Percentiles rank a stretch among this genome's conserved stretches.
Evolutionary conservation across 1,140 invertebrate species (phyloP).

Genomic region (Ostrea edulis): DNA sequence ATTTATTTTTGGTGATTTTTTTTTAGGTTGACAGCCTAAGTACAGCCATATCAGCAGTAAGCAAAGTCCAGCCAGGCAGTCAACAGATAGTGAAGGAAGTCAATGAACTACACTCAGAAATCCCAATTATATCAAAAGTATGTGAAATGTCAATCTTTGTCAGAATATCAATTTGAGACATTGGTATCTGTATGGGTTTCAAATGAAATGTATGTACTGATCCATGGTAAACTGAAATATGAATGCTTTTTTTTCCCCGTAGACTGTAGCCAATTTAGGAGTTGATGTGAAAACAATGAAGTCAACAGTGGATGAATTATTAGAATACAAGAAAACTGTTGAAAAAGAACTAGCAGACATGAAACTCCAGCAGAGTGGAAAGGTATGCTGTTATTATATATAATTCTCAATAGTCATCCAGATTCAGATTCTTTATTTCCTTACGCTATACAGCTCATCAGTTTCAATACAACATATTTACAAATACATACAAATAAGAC

Average conservation of each 20-base stretch:
- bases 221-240: neutral
- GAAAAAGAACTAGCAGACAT: conserved; percentile 34
- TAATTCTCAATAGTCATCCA: no score
- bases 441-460: no score
- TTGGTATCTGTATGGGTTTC: neutral
- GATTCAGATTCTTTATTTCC: no score
- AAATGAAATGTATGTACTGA: neutral
- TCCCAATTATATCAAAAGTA: neutral
- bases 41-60: neutral
- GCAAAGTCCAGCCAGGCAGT: neutral
- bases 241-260: neutral
- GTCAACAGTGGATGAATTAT: conserved; percentile 16
- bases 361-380: neutral
- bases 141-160: neutral
- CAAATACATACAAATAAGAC: no score
- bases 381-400: neutral
- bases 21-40: neutral
- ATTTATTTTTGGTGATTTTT: no score
- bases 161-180: neutral
- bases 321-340: conserved; percentile 23
- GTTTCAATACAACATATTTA: no score
- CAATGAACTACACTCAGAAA: neutral
- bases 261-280: conserved; percentile 45
- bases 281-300: conserved; percentile 46
- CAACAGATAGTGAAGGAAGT: neutral